Evolutionary conservation across 2,888 invertebrate genomes (phyloP), one percentile per base, ranked within the genome.

Genomic region (Empis stercorea): DNA sequence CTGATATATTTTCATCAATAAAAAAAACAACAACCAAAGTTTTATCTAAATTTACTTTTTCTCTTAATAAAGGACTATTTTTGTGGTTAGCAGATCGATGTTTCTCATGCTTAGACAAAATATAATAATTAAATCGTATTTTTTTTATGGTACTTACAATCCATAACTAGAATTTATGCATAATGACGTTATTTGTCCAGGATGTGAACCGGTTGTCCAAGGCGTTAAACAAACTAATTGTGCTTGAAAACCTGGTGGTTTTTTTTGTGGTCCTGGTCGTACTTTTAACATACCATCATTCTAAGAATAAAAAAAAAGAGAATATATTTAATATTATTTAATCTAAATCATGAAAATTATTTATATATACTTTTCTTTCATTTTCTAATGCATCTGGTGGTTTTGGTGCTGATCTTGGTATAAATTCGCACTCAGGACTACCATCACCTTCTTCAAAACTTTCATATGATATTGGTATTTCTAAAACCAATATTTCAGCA

Each of bases 151-250:
- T 59, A 64, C 91, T 85, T 74, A 96, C 96, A 99, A 79, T 71
- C 95, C 95, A 72, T 93, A 96, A 49, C 89, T 88, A 59, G 96
- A 94, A 75, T 95, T 96, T 70, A 99, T 79, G 60, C 89, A 84
- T 64, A 97, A 80, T 55, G 93, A 81, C 57, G 91, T 82, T 64
- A 97, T 83, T 67, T 81, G 81, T 70, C 87, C 83, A 58, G 94
- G 83, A 60, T 86, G 79, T 71, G 82, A 80, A 41, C 81, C 81
- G 60, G 80, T 81, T 52, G 76, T 75, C 73, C 87, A 87, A 45
- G 83, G 84, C 60, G 96, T 89, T 63, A 96, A 74, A 71, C 95
- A 95, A 56, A 95, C 88, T 55, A 99, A 76, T 63, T 93, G 87
- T 43, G 94, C 89, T 76, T 97, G 96, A 78, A 94, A 99, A 56